These are phyloP conservation scores for Hemithea aestivaria DNA, from an alignment of 2,888 invertebrate species.

Conservation along the genomic window DNA sequence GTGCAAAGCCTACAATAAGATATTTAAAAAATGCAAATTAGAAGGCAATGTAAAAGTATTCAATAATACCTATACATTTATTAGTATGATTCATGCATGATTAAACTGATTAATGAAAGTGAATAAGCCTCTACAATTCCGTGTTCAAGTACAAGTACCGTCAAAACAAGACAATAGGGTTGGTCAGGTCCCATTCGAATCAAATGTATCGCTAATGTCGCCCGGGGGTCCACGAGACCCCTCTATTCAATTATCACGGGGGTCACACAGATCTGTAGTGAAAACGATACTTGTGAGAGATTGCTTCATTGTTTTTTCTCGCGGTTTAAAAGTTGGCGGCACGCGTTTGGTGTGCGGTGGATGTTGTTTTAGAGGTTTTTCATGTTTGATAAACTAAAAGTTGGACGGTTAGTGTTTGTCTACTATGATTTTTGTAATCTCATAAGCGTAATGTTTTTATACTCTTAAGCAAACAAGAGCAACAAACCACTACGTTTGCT, in stretches of 20 bases:
- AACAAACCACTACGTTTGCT: too few relatives aligned
- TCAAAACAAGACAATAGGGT: conserved; percentile 36
- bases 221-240: conserved; percentile 55
- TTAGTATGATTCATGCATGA: too few relatives aligned
- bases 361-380: conserved; percentile 16
- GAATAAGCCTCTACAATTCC: conserved; percentile 4
- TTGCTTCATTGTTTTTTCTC: conserved; percentile 79
- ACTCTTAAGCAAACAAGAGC: too few relatives aligned
- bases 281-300: conserved; percentile 80
- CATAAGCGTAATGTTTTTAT: too few relatives aligned
- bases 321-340: conserved; percentile 67
- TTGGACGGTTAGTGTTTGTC: neutral
- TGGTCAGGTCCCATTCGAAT: conserved; percentile 57
- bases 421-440: too few relatives aligned
- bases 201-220: conserved; percentile 68
- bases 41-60: too few relatives aligned
- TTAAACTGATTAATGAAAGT: too few relatives aligned
- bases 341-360: conserved; percentile 54
- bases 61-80: too few relatives aligned
- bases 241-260: conserved; percentile 73
- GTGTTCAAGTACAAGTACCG: conserved; percentile 17
- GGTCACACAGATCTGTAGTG: conserved; percentile 68
- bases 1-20: too few relatives aligned
- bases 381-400: neutral
- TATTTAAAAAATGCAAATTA: too few relatives aligned